Evolutionary conservation across 1,140 invertebrate genomes (phyloP).

Genomic region (Bombyx mandarina): DNA sequence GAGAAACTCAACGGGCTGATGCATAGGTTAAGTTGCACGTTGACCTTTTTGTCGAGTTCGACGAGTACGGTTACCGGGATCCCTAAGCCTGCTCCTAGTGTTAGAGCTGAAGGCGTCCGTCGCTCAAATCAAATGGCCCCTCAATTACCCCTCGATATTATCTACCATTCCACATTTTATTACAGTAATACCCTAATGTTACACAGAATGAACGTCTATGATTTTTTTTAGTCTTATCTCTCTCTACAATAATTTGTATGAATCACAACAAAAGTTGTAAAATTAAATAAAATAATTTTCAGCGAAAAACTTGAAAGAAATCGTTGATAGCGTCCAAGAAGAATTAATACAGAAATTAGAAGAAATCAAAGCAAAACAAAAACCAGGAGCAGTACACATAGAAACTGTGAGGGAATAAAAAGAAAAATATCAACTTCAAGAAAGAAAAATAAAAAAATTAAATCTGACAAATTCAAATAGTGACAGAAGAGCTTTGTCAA

Average conservation of each 20-base stretch:
- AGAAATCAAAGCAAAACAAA: constrained; percentile 44
- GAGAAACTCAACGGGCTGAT: too few relatives aligned
- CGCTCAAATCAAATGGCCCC: too few relatives aligned
- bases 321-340: constrained; percentile 60
- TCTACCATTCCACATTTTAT: too few relatives aligned
- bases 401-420: constrained; percentile 3
- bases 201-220: too few relatives aligned
- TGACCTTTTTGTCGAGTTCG: too few relatives aligned
- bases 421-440: not conserved
- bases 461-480: not conserved
- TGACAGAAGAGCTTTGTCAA: constrained; percentile 4
- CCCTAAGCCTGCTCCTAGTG: too few relatives aligned
- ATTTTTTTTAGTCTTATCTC: too few relatives aligned
- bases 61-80: too few relatives aligned
- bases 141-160: too few relatives aligned
- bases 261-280: not conserved
- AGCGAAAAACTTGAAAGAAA: constrained; percentile 64
- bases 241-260: not conserved
- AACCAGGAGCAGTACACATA: constrained; percentile 10
- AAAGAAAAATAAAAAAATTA: not conserved
- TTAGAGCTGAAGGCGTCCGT: too few relatives aligned
- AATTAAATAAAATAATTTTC: constrained; percentile 13
- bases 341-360: constrained; percentile 56
- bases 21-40: too few relatives aligned
- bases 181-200: too few relatives aligned